Conservation (phyloP, 2,797 vertebrate genomes). For the Phalanger gymnotis region DNA sequence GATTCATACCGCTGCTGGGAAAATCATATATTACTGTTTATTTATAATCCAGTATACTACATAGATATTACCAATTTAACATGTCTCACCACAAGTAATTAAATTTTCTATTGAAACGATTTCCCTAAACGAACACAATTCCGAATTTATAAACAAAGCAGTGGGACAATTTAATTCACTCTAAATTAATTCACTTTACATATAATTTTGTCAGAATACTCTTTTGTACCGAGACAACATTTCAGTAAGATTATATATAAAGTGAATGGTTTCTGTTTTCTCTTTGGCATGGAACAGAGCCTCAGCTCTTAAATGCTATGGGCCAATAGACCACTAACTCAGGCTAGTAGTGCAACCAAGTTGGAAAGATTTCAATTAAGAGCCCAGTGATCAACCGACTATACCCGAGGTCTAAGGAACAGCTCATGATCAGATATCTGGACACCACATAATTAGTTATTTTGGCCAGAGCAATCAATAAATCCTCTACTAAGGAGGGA, state of each 20-base stretch:
- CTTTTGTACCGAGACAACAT: background rate
- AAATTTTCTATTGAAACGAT: background rate
- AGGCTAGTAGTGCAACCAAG: background rate
- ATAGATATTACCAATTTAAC: background rate
- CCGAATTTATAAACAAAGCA: background rate
- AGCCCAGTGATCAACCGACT: background rate
- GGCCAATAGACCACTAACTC: background rate
- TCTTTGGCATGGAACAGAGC: background rate
- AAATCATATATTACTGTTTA: background rate
- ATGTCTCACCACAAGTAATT: background rate
- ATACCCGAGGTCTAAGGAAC: background rate
- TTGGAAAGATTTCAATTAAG: background rate
- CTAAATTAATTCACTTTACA: background rate
- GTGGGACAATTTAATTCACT: background rate
- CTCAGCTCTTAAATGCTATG: background rate
- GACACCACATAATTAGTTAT: background rate
- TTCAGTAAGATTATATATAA: background rate
- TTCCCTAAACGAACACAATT: background rate
- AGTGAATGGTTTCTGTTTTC: background rate
- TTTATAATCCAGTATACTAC: background rate
- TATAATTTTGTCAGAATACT: background rate
- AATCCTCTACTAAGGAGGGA: background rate
- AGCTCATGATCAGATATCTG: background rate
- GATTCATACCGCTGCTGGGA: background rate
- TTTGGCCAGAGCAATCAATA: background rate